Percentiles rank a stretch among this genome's conserved stretches.
These are phyloP conservation scores for Drosophila sproati DNA, from an alignment of 1,140 invertebrate genomes.

Conservation along the genomic window DNA sequence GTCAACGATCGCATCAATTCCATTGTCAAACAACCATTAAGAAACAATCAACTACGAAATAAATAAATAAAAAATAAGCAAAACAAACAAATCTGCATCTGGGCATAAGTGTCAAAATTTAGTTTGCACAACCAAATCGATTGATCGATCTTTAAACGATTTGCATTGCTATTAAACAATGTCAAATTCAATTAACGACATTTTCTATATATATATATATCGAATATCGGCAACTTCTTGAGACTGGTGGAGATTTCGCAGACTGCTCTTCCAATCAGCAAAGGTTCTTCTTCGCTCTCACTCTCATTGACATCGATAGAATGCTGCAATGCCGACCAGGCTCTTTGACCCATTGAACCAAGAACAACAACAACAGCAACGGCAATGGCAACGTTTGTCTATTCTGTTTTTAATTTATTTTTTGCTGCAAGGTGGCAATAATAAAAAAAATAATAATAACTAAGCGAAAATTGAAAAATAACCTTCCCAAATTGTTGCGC, in stretches of 20 bases:
- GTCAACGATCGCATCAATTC: constrained; percentile 63
- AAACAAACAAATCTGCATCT: constrained; percentile 11
- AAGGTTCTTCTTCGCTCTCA: neutral
- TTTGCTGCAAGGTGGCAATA: neutral
- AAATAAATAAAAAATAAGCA: neutral
- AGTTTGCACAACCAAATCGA: no score
- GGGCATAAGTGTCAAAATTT: neutral
- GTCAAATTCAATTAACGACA: no score
- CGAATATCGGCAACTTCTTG: no score
- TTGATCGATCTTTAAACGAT: no score
- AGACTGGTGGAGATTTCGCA: no score
- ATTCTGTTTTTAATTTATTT: neutral
- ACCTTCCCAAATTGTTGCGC: constrained; percentile 66
- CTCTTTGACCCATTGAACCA: constrained; percentile 59
- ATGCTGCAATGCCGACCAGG: constrained; percentile 22
- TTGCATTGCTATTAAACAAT: no score
- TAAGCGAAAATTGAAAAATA: constrained; percentile 18
- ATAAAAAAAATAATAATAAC: neutral
- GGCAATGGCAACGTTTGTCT: constrained; percentile 6
- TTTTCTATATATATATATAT: no score
- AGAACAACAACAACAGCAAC: constrained; percentile 11
- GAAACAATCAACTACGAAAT: constrained; percentile 42
- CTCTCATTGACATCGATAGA: constrained; percentile 18
- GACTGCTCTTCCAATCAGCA: no score
- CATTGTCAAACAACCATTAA: constrained; percentile 68